These are phyloP conservation scores for Perodicticus potto DNA, from an alignment of 2,797 vertebrate genomes.

Conservation along the genomic window DNA sequence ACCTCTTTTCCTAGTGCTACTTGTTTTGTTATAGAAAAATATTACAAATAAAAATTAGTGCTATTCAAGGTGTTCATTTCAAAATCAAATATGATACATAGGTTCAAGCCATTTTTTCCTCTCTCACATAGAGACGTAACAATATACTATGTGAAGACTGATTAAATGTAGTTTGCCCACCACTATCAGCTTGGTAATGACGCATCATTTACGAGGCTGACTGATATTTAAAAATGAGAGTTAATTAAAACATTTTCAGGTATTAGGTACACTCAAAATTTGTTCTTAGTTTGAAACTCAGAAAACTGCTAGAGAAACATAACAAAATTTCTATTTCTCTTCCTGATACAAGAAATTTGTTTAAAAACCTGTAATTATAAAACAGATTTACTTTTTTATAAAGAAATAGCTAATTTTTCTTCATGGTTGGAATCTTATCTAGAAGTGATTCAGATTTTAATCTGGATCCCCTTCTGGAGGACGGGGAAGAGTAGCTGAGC, in stretches of 20 bases:
- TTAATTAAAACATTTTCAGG: neutral
- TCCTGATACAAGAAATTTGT: slow-evolving; percentile 72
- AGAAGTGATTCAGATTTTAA: slow-evolving; percentile 43
- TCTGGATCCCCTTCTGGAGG: neutral
- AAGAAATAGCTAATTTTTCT: slow-evolving; percentile 50
- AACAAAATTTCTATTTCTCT: slow-evolving; percentile 63
- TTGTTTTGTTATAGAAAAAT: slow-evolving; percentile 78
- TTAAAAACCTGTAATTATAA: slow-evolving; percentile 67
- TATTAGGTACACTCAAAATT: neutral
- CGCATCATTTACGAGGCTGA: neutral
- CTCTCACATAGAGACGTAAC: neutral
- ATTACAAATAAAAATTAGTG: slow-evolving; percentile 69
- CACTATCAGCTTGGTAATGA: neutral
- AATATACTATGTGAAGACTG: neutral
- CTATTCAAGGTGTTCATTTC: slow-evolving; percentile 72
- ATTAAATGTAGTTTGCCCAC: neutral
- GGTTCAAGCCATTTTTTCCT: neutral
- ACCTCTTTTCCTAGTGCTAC: slow-evolving; percentile 85
- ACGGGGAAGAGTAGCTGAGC: neutral
- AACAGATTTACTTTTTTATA: slow-evolving; percentile 59
- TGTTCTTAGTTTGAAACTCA: slow-evolving; percentile 54
- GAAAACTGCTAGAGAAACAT: slow-evolving; percentile 61
- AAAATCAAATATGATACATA: neutral
- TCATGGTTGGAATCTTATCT: slow-evolving; percentile 48
- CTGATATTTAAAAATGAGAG: neutral